Evolutionary conservation across 2,113 vertebrate species (phyloP).

Genomic region (Oreochromis tanganicae): DNA sequence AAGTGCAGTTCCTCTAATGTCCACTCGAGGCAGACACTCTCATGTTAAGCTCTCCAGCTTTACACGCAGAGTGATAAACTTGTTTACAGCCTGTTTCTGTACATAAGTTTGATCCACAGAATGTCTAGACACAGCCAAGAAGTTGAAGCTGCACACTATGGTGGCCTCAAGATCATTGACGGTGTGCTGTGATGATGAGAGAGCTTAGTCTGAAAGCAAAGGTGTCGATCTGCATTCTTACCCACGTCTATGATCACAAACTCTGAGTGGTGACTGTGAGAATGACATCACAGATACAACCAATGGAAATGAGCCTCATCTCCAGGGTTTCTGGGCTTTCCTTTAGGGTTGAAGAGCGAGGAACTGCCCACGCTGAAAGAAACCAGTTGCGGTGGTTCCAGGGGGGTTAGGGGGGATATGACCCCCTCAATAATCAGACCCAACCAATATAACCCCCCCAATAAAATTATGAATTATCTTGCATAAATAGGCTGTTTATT

Average conservation of each 20-base stretch:
- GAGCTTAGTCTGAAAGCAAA: background rate
- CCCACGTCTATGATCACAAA: background rate
- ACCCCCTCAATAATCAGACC: background rate
- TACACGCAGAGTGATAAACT: background rate
- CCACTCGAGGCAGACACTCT: background rate
- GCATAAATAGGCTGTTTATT: too few relatives aligned
- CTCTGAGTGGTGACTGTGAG: background rate
- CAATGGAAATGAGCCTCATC: background rate
- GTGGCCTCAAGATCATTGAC: background rate
- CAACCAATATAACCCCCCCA: too few relatives aligned
- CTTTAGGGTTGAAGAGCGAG: background rate
- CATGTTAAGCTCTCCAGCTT: background rate
- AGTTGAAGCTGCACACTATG: background rate
- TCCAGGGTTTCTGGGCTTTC: background rate
- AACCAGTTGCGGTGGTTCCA: background rate
- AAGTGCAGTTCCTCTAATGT: background rate
- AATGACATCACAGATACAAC: background rate
- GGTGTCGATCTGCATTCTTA: rapidly evolving
- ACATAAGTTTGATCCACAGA: background rate
- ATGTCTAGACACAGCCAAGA: background rate
- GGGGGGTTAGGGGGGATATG: background rate
- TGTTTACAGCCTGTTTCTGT: background rate
- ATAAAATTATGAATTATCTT: too few relatives aligned
- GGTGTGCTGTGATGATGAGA: background rate
- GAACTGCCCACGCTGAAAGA: background rate